A percentile compares a stretch with the other conserved stretches of the same genome.
phyloP scores from a whole-genome alignment of 2,113 vertebrate species.

The Leptodactylus fuscus region DNA sequence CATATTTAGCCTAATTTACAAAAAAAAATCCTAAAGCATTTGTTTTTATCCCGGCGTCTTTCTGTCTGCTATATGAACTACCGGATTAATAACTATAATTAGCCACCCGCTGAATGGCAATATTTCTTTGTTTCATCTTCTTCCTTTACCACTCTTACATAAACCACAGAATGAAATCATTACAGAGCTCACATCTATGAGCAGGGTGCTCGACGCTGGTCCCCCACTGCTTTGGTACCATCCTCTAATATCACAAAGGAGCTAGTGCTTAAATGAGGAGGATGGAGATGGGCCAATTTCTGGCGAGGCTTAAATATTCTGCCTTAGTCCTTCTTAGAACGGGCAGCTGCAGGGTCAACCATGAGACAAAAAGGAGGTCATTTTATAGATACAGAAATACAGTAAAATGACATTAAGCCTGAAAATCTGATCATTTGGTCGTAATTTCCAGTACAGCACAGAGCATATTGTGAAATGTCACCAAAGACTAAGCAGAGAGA shows the following conservation, averaged over 20 bases:
- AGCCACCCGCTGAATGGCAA: slow-evolving; percentile 35
- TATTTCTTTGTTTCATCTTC: slow-evolving; percentile 43
- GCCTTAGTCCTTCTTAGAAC: neutral
- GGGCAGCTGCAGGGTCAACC: neutral
- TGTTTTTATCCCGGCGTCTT: neutral
- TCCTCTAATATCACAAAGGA: neutral
- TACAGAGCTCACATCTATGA: slow-evolving; percentile 24
- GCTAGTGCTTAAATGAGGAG: neutral
- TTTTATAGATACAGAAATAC: too few species aligned
- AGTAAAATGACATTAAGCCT: too few species aligned
- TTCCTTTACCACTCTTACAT: slow-evolving; percentile 24
- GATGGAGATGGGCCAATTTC: neutral
- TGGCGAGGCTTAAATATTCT: neutral
- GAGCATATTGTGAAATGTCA: too few species aligned
- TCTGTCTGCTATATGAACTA: slow-evolving; percentile 21
- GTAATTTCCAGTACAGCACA: too few species aligned
- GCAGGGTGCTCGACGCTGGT: slow-evolving; percentile 3
- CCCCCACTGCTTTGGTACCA: slow-evolving; percentile 10
- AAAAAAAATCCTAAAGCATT: neutral
- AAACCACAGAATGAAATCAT: slow-evolving; percentile 43
- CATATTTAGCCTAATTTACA: neutral
- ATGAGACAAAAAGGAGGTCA: too few species aligned
- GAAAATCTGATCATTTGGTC: too few species aligned
- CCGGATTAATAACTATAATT: slow-evolving; percentile 43
- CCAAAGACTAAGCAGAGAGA: too few species aligned